Conservation (phyloP, 2,797 vertebrate genomes). For the Vultur gryphus region DNA sequence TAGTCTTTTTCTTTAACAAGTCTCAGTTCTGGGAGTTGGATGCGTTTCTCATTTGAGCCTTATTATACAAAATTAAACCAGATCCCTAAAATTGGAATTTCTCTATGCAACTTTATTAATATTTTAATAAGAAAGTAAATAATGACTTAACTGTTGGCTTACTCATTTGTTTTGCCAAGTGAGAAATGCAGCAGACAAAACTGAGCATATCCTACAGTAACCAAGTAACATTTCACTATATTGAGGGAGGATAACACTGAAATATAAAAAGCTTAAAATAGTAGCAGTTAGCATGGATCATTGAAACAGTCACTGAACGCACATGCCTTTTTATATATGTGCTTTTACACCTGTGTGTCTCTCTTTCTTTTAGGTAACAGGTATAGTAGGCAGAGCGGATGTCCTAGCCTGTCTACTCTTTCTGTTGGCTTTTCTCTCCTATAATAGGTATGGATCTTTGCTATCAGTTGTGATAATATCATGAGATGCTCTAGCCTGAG, state of each 20-base stretch:
- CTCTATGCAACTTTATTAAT: not conserved
- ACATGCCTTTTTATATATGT: not conserved
- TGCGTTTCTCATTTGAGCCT: not conserved
- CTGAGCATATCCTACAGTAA: not conserved
- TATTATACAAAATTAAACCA: not conserved
- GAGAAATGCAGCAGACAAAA: not conserved
- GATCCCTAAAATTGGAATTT: not conserved
- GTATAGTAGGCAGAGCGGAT: constrained; percentile 94
- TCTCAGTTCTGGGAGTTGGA: not conserved
- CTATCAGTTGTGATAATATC: not conserved
- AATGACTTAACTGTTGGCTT: not conserved
- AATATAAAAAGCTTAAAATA: not conserved
- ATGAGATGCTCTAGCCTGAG: not conserved
- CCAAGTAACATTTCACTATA: not conserved
- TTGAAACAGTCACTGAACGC: not conserved
- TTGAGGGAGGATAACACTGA: not conserved
- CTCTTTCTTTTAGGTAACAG: constrained; percentile 84
- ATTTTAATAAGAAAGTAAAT: not conserved
- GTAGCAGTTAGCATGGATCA: not conserved
- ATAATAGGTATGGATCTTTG: constrained; percentile 82
- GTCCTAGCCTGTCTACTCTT: constrained; percentile 92
- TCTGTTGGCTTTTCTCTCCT: constrained; percentile 92
- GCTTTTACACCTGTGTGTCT: not conserved
- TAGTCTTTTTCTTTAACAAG: not conserved
- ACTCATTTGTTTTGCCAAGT: not conserved